phyloP scores from a whole-genome alignment of 92 coral and sea anemone species.

The Diadumene lineata region DNA sequence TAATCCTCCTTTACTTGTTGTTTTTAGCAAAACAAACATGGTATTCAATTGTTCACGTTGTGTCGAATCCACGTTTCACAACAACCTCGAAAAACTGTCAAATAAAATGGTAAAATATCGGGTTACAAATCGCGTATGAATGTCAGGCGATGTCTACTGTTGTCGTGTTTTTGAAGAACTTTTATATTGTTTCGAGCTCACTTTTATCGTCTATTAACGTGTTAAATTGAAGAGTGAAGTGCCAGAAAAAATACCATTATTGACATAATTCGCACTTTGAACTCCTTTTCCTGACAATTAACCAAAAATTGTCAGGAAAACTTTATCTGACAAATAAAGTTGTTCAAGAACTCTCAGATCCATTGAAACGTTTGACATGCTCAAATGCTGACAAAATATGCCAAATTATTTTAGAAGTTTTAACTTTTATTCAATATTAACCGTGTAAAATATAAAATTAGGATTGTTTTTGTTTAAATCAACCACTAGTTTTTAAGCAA shows the following conservation, averaged over 20 bases:
- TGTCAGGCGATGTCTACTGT: background rate
- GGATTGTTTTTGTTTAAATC: background rate
- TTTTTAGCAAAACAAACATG: conserved; percentile 14
- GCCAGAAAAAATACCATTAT: too few species aligned
- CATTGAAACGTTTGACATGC: background rate
- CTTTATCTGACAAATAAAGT: background rate
- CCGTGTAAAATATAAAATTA: background rate
- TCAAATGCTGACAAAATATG: background rate
- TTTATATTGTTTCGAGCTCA: background rate
- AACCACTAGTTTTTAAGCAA: background rate
- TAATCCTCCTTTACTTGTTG: conserved; percentile 28
- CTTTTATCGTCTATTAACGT: too few species aligned
- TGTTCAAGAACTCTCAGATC: too few species aligned
- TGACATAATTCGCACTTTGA: too few species aligned
- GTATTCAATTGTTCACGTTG: background rate
- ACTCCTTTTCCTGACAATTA: too few species aligned
- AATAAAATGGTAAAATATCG: background rate
- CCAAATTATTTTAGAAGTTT: background rate
- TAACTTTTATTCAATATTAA: background rate
- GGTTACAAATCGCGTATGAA: background rate
- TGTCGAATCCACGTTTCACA: background rate
- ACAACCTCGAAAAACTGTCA: conserved; percentile 1
- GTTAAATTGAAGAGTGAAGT: too few species aligned
- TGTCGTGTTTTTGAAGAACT: background rate
- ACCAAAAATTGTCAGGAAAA: background rate